A percentile compares a stretch with the other conserved stretches of the same genome.
These are phyloP conservation scores for Corvus cornix DNA, from an alignment of 2,113 vertebrate species.

Conservation along the genomic window DNA sequence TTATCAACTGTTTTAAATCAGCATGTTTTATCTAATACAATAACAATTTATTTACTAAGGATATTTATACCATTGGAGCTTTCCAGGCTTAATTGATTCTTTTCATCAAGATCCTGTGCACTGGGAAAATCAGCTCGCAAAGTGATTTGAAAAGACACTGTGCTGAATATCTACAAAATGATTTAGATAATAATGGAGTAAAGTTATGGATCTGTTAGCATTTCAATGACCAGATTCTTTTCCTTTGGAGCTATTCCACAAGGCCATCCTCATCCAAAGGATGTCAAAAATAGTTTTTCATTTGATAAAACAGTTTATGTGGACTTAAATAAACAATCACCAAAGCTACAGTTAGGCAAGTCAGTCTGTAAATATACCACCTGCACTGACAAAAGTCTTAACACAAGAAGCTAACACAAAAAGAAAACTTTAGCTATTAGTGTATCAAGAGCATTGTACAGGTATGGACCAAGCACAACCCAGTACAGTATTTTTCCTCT, in stretches of 20 bases:
- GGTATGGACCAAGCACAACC: background rate
- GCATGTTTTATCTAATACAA: slow-evolving; percentile 63
- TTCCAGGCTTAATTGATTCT: slow-evolving; percentile 57
- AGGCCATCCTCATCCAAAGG: slow-evolving; percentile 5
- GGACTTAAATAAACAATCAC: slow-evolving; percentile 35
- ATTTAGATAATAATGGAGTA: slow-evolving; percentile 30
- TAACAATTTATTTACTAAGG: slow-evolving; percentile 67
- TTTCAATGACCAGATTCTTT: slow-evolving; percentile 43
- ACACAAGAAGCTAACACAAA: background rate
- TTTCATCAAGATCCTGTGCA: slow-evolving; percentile 51
- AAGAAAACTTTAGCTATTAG: background rate
- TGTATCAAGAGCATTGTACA: background rate
- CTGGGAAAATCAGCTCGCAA: slow-evolving; percentile 33
- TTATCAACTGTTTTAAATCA: slow-evolving; percentile 73
- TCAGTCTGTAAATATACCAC: background rate
- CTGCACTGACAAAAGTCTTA: background rate
- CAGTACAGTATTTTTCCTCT: background rate
- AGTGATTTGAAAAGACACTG: background rate
- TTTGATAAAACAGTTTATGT: slow-evolving; percentile 7
- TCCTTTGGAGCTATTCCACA: slow-evolving; percentile 17
- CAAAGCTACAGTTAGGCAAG: background rate
- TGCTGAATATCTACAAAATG: slow-evolving; percentile 14
- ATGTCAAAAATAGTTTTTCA: slow-evolving; percentile 18
- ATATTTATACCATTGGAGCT: slow-evolving; percentile 46
- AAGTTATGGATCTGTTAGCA: slow-evolving; percentile 42